Percentiles rank a stretch among this genome's conserved stretches.
Conservation (phyloP, 2,888 invertebrate species). For the Noctua pronuba region DNA sequence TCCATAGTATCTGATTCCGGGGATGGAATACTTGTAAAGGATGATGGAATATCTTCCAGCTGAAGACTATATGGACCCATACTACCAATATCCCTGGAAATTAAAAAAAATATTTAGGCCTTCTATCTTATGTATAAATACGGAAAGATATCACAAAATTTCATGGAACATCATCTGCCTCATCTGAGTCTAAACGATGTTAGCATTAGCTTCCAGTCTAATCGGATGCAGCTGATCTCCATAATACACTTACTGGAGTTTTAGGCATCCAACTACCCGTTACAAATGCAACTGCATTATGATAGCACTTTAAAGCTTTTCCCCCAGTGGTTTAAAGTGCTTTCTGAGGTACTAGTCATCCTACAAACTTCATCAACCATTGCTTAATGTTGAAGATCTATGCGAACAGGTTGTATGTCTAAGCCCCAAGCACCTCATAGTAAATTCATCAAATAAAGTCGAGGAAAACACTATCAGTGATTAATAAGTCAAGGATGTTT, state of each 20-base stretch:
- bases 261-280: background rate
- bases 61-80: constrained; percentile 21
- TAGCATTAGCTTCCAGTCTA: background rate
- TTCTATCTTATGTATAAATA: background rate
- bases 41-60: constrained; percentile 18
- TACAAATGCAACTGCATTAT: background rate
- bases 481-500: background rate
- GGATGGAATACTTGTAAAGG: constrained; percentile 33
- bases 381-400: background rate
- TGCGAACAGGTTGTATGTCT: background rate
- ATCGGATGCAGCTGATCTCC: background rate
- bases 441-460: background rate
- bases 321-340: background rate
- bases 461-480: background rate
- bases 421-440: background rate
- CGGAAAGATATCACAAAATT: background rate
- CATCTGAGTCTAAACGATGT: background rate
- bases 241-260: background rate
- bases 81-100: constrained; percentile 42
- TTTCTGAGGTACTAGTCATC: background rate
- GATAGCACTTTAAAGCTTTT: background rate
- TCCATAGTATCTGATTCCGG: constrained; percentile 56
- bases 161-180: background rate
- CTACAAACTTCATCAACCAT: background rate
- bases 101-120: background rate